phyloP scores from a whole-genome alignment of 2,797 vertebrate species.

The Squalus acanthias region DNA sequence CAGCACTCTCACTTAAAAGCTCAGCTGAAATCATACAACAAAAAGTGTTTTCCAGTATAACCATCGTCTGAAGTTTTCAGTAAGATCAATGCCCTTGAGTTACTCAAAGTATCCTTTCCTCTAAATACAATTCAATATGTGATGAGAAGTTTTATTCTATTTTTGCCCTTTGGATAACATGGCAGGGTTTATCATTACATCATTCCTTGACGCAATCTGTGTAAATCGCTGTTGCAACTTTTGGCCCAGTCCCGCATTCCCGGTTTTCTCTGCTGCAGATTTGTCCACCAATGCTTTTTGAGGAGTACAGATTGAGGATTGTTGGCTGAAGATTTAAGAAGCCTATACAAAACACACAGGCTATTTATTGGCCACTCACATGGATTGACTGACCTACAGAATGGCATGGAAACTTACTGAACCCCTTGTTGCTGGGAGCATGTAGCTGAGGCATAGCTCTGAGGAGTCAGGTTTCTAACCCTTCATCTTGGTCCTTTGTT shows the following conservation, averaged over 20 bases:
- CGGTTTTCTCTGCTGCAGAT: not conserved
- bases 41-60: not conserved
- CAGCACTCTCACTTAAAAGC: too few relatives aligned
- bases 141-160: not conserved
- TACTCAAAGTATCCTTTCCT: too few relatives aligned
- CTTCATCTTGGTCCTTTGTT: not conserved
- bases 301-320: too few relatives aligned
- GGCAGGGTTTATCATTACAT: not conserved
- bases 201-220: not conserved
- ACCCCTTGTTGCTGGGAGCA: not conserved
- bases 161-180: not conserved
- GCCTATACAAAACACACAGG: not conserved
- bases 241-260: not conserved
- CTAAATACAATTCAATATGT: not conserved
- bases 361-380: not conserved
- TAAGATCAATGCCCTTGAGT: not conserved
- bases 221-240: not conserved
- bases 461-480: not conserved
- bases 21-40: slow-evolving; percentile 16
- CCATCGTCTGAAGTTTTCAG: not conserved
- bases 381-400: not conserved
- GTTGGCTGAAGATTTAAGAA: not conserved
- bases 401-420: not conserved
- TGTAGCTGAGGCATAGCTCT: not conserved
- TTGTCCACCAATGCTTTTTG: not conserved